Base-by-base conservation (phyloP, 2,113 vertebrate genomes). In the Cyrtonyx montezumae region DNA sequence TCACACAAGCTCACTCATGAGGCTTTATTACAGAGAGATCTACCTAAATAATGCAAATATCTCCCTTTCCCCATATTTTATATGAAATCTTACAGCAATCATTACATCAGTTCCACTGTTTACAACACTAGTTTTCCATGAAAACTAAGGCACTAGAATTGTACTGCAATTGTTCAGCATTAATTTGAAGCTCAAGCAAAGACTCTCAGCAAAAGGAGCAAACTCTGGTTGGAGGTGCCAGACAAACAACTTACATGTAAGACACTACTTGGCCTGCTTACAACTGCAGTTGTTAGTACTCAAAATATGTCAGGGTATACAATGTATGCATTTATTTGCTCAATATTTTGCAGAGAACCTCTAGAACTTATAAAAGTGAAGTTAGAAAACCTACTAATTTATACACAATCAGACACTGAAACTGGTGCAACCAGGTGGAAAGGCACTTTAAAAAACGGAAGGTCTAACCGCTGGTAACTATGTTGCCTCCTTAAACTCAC, bases 391-490 rank as follows among this genome's bases (percentile, higher is more conserved):
- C 37, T 23, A 17, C 12, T 63, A 40, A 3, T n/a, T 56, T 6
- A 76, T 68, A 22, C 13, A 62, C 3, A 49, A 16, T 10, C 9
- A 77, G 7, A 67, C 9, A 4, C 28, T 84, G 32, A 78, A 90
- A 77, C 1, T 12, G 0, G 11, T 8, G 43, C 4, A 23, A 12
- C 14, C 16, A n/a, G 8, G 56, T 46, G 11, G 61, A 26, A 0
- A 2, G 17, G 13, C 2, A 16, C n/a, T 18, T 48, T 28, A 46
- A 32, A 75, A 59, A 15, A 6, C 4, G 4, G 14, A 14, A 26
- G 20, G 13, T 2, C 6, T 2, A 0, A 2, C 22, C 6, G 13
- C 1, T 25, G 67, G 4, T 32, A 58, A 40, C 9, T 49, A 12
- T 23, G 7, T 3, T 15, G 46, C 37, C 16, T 63, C 30, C 15